Base-by-base conservation (phyloP, 2,797 vertebrate species). In the Mycteria americana region DNA sequence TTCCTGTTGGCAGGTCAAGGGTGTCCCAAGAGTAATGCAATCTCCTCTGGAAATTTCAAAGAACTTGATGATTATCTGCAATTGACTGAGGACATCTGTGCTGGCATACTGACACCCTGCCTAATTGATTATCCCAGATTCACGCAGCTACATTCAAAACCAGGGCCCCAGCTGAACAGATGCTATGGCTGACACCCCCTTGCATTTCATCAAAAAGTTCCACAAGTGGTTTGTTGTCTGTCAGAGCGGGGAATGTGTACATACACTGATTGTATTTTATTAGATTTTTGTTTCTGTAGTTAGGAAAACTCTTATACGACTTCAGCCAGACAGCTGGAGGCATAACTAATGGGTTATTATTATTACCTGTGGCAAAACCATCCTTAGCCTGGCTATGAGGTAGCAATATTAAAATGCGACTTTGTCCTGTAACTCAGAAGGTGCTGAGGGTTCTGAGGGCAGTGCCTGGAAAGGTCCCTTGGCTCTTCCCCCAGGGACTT, bases 41-140 rank as follows among this genome's bases (percentile, higher is more conserved):
- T 96, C 95, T 95, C 95, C 85, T 80, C 72, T 93, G 91, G 89
- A 96, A 96, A 96, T 96, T 97, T 96, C 95, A 95, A 96, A 96
- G 96, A 75, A 50, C 11, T 45, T 4, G 89, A 96, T 96, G 93
- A 97, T 96, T 97, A 91, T 96, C 95, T 96, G 92, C 92, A 92
- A 93, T 84, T 97, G 96, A 97, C 95, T 95, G 95, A 95, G 96
- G 92, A 96, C 96, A 97, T 97, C 96, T 97, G 96, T 95, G 95
- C 94, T 96, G 94, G 94, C 94, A 94, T 46, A 33, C 93, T 95
- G 96, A 96, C 96, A 95, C 96, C 87, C 94, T 96, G 0, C 95
- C 96, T 96, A 96, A 97, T 96, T 96, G 96, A 96, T 97, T 97
- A 95, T 88, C 91, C 50, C 72, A 86, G 62, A 78, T 95, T 94